Conservation (phyloP, 2,113 vertebrate species). For the Eidolon helvum region DNA sequence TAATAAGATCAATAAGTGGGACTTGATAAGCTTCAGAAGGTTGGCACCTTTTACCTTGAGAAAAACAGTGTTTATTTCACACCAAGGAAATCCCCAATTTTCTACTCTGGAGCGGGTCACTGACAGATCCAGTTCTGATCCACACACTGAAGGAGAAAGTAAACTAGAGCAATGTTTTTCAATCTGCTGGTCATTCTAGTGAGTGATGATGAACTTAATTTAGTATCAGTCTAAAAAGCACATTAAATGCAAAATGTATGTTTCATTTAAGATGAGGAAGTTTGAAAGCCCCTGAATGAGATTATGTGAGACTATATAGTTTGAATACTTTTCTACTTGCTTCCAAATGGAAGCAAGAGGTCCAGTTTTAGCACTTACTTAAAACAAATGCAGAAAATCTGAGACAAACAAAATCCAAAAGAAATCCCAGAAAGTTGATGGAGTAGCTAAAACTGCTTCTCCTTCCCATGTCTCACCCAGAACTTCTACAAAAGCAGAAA, state of each 20-base stretch:
- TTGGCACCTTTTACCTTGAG: background rate
- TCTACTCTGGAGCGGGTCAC: background rate
- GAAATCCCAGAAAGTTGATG: background rate
- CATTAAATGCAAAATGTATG: background rate
- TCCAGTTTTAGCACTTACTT: background rate
- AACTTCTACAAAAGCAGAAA: background rate
- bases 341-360: background rate
- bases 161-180: background rate
- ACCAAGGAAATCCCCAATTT: background rate
- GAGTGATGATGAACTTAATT: background rate
- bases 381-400: slow-evolving; percentile 27
- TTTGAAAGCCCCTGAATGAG: background rate
- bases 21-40: background rate
- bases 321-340: background rate
- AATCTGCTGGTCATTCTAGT: background rate
- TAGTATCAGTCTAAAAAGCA: background rate
- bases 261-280: background rate
- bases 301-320: background rate
- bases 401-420: slow-evolving; percentile 13
- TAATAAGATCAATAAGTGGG: background rate
- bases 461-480: background rate
- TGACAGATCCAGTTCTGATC: background rate
- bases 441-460: background rate
- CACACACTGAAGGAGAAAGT: background rate
- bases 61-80: background rate